Conservation (phyloP, 92 coral and sea anemone genomes). For the Phenganax marumi region DNA sequence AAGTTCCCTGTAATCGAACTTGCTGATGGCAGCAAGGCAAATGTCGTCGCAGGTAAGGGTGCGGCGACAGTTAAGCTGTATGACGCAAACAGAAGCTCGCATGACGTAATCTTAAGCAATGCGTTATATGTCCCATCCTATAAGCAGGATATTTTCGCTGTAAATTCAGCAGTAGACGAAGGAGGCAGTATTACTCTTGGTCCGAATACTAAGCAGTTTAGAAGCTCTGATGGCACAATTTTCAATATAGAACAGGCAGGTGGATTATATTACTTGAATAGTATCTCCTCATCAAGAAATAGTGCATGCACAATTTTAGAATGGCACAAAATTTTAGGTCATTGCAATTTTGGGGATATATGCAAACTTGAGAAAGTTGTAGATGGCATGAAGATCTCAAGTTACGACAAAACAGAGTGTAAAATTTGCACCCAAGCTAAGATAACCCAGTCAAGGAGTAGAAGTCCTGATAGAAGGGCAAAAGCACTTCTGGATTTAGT, state of each 20-base stretch:
- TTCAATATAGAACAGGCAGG: no score
- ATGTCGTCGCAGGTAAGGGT: slow-evolving; percentile 28
- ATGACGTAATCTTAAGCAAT: slow-evolving; percentile 26
- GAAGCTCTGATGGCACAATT: slow-evolving; percentile 1
- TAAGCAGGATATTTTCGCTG: slow-evolving; percentile 42
- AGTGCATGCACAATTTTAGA: not conserved
- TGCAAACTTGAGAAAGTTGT: slow-evolving; percentile 31
- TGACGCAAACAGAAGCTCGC: slow-evolving; percentile 14
- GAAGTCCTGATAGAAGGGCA: slow-evolving; percentile 53
- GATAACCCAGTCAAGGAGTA: slow-evolving; percentile 51
- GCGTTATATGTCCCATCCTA: slow-evolving; percentile 49
- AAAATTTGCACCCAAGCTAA: slow-evolving; percentile 53
- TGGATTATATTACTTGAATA: no score
- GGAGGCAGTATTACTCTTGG: slow-evolving; percentile 31
- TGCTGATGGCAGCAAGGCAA: slow-evolving; percentile 49
- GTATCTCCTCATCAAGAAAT: slow-evolving; percentile 15
- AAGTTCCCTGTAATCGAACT: slow-evolving; percentile 21
- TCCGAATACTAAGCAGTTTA: slow-evolving; percentile 17
- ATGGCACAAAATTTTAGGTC: slow-evolving; percentile 13
- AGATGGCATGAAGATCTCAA: slow-evolving; percentile 57
- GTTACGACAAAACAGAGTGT: slow-evolving; percentile 43
- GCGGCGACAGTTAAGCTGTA: slow-evolving; percentile 12
- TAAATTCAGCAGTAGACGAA: slow-evolving; percentile 37
- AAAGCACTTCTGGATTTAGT: slow-evolving; percentile 48
- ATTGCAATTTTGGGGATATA: no score